These are phyloP conservation scores for Grammomys surdaster DNA, from an alignment of 2,113 vertebrate species.

Conservation along the genomic window DNA sequence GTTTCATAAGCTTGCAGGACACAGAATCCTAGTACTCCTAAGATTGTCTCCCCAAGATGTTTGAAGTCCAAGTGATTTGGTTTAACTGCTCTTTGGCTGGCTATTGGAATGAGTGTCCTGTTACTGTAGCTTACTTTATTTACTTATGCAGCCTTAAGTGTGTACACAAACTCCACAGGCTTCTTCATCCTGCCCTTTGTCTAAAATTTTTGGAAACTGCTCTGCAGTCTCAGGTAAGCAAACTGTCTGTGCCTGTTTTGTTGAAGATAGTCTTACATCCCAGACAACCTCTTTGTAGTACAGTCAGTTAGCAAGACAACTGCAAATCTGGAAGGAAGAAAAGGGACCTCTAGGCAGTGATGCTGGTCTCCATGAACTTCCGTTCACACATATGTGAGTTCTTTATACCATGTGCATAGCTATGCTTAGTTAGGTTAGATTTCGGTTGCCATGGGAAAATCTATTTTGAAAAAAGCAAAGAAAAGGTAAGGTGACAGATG, in stretches of 20 bases:
- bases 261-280: not conserved
- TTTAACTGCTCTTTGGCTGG: conserved; percentile 24
- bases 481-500: not conserved
- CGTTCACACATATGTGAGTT: not conserved
- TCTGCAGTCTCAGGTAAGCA: not conserved
- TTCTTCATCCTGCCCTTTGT: not conserved
- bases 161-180: not conserved
- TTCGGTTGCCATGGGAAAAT: not conserved
- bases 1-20: conserved; percentile 32
- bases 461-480: not conserved
- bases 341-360: not conserved
- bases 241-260: not conserved
- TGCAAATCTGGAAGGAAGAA: not conserved
- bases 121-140: not conserved
- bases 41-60: conserved; percentile 34
- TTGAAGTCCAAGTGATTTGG: not conserved
- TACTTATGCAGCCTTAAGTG: not conserved
- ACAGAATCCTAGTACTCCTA: not conserved
- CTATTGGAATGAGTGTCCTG: not conserved
- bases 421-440: not conserved
- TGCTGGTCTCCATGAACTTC: not conserved
- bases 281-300: conserved; percentile 12
- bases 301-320: not conserved
- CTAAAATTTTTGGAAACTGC: not conserved
- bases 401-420: not conserved